Conservation (phyloP, 2,113 vertebrate species). For the Platysternon megacephalum region DNA sequence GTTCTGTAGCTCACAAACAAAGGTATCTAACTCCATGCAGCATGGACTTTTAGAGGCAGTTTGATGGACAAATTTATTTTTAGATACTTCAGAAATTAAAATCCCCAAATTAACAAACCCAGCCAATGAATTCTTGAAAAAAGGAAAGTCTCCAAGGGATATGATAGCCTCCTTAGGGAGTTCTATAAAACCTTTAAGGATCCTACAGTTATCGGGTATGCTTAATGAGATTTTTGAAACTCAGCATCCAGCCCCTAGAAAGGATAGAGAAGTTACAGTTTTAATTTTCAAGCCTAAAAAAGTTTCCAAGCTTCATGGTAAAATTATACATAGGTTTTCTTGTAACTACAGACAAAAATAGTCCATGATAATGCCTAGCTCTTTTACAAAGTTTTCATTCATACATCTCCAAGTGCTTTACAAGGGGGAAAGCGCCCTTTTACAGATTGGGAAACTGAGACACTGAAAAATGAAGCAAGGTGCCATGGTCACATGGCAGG, state of each 20-base stretch:
- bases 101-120: background rate
- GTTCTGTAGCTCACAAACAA: background rate
- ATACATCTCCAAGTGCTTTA: background rate
- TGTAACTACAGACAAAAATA: background rate
- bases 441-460: background rate
- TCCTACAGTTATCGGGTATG: background rate
- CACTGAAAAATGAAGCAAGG: background rate
- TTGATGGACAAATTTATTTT: background rate
- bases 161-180: background rate
- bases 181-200: background rate
- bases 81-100: background rate
- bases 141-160: background rate
- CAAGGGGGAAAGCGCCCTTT: background rate
- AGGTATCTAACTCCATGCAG: background rate
- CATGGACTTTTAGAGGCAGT: background rate
- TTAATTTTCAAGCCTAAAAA: background rate
- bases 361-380: background rate
- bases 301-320: background rate
- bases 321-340: background rate
- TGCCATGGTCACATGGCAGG: background rate
- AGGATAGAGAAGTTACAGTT: background rate
- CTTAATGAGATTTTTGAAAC: background rate
- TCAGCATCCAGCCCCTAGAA: background rate
- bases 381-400: background rate
- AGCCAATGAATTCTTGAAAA: background rate